Evolutionary conservation across 30 jellyfish, hydroid and myxozoan species (phyloP).

Genomic region (Turritopsis dohrnii): DNA sequence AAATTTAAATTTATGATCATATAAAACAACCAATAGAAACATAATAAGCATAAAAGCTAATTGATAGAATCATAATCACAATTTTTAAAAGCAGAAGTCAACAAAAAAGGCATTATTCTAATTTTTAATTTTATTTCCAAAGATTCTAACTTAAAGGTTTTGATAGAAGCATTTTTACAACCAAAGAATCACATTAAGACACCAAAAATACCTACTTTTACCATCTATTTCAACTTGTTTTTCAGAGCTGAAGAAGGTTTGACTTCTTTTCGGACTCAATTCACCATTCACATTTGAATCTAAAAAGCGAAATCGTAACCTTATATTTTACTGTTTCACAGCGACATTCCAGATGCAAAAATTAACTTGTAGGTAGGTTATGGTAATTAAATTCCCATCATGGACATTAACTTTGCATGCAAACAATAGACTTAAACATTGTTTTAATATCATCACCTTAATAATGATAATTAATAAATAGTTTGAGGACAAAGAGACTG

Average conservation of each 20-base stretch:
- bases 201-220: slow-evolving; percentile 38
- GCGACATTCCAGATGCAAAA: neutral
- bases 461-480: neutral
- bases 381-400: neutral
- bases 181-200: neutral
- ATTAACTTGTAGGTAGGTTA: neutral
- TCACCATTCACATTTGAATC: slow-evolving; percentile 20
- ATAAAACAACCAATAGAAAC: too few relatives aligned
- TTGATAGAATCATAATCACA: too few relatives aligned
- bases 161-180: neutral
- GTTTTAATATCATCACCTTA: neutral
- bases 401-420: neutral
- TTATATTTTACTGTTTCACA: neutral
- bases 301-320: neutral
- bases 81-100: too few relatives aligned
- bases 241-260: slow-evolving; percentile 29
- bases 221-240: slow-evolving; percentile 63
- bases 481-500: neutral
- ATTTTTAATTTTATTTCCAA: too few relatives aligned
- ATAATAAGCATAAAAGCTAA: neutral
- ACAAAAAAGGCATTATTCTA: too few relatives aligned
- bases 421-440: neutral
- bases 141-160: neutral
- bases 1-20: too few relatives aligned
- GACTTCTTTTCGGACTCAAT: slow-evolving; percentile 15